These are phyloP conservation scores for Stratiomys singularior DNA, from an alignment of 2,888 invertebrate species.

Conservation along the genomic window DNA sequence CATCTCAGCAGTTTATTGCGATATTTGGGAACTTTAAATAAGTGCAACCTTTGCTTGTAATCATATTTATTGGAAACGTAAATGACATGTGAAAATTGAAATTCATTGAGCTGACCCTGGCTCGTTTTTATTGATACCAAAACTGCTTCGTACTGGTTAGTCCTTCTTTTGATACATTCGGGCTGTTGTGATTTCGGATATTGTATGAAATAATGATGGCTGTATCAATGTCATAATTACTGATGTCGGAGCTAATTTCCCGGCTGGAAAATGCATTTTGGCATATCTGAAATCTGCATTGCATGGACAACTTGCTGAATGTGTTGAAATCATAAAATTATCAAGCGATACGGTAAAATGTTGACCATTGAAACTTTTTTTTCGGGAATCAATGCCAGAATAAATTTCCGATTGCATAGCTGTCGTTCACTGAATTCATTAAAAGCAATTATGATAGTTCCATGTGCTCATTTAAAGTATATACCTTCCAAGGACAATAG, in stretches of 20 bases:
- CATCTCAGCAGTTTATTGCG: too few relatives aligned
- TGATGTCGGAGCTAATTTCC: not conserved
- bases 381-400: constrained; percentile 34
- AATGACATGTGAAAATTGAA: too few relatives aligned
- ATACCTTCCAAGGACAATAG: too few relatives aligned
- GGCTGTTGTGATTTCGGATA: not conserved
- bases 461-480: too few relatives aligned
- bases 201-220: constrained; percentile 12
- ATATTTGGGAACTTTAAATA: too few relatives aligned
- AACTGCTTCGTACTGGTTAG: too few relatives aligned
- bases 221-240: constrained; percentile 43
- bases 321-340: constrained; percentile 33
- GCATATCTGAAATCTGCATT: not conserved
- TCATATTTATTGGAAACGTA: too few relatives aligned
- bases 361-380: constrained; percentile 27
- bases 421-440: not conserved
- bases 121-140: too few relatives aligned
- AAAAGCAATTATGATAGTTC: too few relatives aligned
- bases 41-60: too few relatives aligned
- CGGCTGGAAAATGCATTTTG: not conserved
- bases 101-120: too few relatives aligned
- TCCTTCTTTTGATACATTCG: not conserved
- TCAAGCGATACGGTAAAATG: constrained; percentile 10
- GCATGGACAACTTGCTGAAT: constrained; percentile 35
- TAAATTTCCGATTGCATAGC: constrained; percentile 38